phyloP scores from a whole-genome alignment of 2,797 vertebrate genomes.

The Denticeps clupeoides region DNA sequence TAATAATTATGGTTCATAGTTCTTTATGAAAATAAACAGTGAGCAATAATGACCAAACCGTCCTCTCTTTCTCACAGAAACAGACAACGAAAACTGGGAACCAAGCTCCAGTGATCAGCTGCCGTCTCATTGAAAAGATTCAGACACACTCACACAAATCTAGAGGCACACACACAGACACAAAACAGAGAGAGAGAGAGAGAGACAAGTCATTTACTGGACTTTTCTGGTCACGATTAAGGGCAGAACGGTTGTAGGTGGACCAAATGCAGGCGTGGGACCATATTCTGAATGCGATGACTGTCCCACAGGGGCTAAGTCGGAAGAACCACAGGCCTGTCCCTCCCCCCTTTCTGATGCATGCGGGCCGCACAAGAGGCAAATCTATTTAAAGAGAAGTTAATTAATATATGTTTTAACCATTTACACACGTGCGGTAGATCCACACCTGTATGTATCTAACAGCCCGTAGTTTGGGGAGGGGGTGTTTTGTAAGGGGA shows the following conservation, averaged over 20 bases:
- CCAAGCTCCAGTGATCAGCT: constrained; percentile 86
- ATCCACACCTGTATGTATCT: constrained; percentile 45
- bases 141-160: too few relatives aligned
- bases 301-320: constrained; percentile 53
- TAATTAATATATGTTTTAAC: constrained; percentile 64
- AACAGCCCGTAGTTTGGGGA: constrained; percentile 32
- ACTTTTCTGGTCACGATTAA: constrained; percentile 57
- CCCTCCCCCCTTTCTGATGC: constrained; percentile 64
- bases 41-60: neutral
- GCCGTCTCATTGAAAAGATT: constrained; percentile 32
- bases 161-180: constrained; percentile 36
- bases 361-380: constrained; percentile 76
- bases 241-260: constrained; percentile 53
- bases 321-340: constrained; percentile 51
- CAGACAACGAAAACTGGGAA: constrained; percentile 97
- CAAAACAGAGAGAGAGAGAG: constrained; percentile 16
- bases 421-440: constrained; percentile 61
- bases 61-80: constrained; percentile 58
- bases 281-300: constrained; percentile 29
- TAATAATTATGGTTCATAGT: neutral
- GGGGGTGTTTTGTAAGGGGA: constrained; percentile 41
- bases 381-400: constrained; percentile 69
- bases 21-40: too few relatives aligned
- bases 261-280: constrained; percentile 59
- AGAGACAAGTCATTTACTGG: constrained; percentile 55